Base-by-base conservation (phyloP, 2,888 invertebrate species). In the Lasioglossum figueresi region DNA sequence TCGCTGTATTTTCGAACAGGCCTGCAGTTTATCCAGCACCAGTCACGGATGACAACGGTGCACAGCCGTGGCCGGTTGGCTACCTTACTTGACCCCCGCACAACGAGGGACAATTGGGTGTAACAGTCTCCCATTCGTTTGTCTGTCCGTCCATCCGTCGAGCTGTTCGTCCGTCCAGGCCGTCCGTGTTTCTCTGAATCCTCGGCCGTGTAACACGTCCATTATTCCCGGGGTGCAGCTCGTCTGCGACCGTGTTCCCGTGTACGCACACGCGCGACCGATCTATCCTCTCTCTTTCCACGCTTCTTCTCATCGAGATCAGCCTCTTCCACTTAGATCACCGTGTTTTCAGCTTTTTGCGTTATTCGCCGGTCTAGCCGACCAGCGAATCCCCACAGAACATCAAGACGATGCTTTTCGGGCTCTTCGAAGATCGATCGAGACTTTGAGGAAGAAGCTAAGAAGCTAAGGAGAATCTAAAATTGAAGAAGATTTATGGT, bases 41-140 rank as follows among this genome's bases (percentile, higher is more conserved):
- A 86, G 82, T 78, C 84, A 84, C 86, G 89, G 88, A 89, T 89
- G 90, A 92, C 87, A 82, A 86, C 93, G 94, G 93, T 94, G 92
- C 92, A 93, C 92, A 91, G 91, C 23, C 91, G 92, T 93, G 91
- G 87, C 89, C 89, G 89, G 88, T 90, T 92, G 90, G 93, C 93
- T 95, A 94, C 94, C 95, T 95, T 94, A 95, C 94, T 95, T 95
- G 94, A 95, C 95, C 95, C 94, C 94, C 90, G 92, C 93, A 91
- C 95, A 95, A 95, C 94, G 94, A 95, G 94, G 94, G 95, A 95
- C 95, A 95, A 95, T 95, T 95, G 94, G 94, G 94, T 93, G 94
- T 95, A 95, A 95, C 95, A 94, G 94, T 94, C 94, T 94, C 93
- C 94, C 93, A 93, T 94, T 93, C 94, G 94, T 93, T 92, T 93